Conservation (phyloP, 2,888 invertebrate genomes). For the Abscondita cerata region DNA sequence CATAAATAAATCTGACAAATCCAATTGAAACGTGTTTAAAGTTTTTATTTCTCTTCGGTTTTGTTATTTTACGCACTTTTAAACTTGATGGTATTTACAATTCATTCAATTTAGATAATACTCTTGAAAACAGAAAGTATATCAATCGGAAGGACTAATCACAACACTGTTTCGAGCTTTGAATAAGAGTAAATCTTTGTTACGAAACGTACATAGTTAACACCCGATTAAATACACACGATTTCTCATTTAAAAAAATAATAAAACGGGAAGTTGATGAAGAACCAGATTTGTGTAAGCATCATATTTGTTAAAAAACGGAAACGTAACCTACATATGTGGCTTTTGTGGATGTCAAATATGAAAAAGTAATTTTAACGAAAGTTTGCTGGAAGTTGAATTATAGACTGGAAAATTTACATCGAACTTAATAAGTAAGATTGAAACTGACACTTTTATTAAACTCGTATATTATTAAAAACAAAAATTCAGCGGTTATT, state of each 20-base stretch:
- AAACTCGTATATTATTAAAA: too few relatives aligned
- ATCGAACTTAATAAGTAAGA: background rate
- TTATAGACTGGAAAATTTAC: background rate
- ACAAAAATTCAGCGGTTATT: too few relatives aligned
- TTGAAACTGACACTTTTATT: background rate
- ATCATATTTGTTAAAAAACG: too few relatives aligned
- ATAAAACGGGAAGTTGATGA: too few relatives aligned
- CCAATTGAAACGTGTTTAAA: slow-evolving; percentile 3
- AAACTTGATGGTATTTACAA: slow-evolving; percentile 8
- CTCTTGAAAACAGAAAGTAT: background rate
- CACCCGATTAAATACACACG: too few relatives aligned
- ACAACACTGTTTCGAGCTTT: background rate
- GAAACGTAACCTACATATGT: too few relatives aligned
- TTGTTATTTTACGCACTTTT: slow-evolving; percentile 7
- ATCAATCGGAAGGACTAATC: slow-evolving; percentile 5
- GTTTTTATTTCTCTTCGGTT: slow-evolving; percentile 9
- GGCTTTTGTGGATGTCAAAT: slow-evolving; percentile 2
- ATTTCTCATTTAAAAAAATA: too few relatives aligned
- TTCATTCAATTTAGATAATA: slow-evolving; percentile 5
- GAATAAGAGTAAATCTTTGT: too few relatives aligned
- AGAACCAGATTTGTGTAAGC: too few relatives aligned
- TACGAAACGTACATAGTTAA: too few relatives aligned
- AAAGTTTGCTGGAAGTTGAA: slow-evolving; percentile 4
- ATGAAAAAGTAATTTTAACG: slow-evolving; percentile 2
- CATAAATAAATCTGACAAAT: slow-evolving; percentile 2